phyloP scores from a whole-genome alignment of 2,888 invertebrate genomes.

The Chloroclysta siterata region DNA sequence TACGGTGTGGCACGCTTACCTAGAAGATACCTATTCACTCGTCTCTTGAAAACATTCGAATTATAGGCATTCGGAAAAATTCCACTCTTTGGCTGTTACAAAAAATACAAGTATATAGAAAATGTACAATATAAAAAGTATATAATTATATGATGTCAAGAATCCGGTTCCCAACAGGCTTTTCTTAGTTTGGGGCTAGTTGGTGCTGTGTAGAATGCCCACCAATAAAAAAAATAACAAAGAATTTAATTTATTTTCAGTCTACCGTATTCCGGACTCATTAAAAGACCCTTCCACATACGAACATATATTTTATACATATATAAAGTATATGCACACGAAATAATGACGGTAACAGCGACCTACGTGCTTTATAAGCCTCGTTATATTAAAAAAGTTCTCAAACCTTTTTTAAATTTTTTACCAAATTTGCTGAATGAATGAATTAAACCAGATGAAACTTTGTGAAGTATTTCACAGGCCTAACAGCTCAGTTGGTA shows the following conservation, averaged over 20 bases:
- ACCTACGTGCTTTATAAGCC: slow-evolving; percentile 19
- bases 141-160: too few species aligned
- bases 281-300: slow-evolving; percentile 3
- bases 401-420: neutral
- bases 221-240: neutral
- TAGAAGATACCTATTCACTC: too few species aligned
- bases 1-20: too few species aligned
- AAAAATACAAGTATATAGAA: too few species aligned
- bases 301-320: neutral
- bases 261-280: neutral
- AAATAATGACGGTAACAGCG: neutral
- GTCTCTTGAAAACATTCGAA: too few species aligned
- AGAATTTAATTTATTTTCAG: neutral
- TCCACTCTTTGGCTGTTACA: too few species aligned
- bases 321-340: neutral
- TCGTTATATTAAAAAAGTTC: slow-evolving; percentile 27
- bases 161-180: too few species aligned
- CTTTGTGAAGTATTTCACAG: neutral
- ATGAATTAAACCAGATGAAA: neutral
- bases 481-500: too few species aligned
- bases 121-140: too few species aligned
- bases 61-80: too few species aligned
- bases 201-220: too few species aligned
- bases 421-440: neutral
- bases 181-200: too few species aligned